Percentiles rank a stretch among this genome's conserved stretches.
These are phyloP conservation scores for Rhorus exstirpatorius DNA, from an alignment of 2,888 invertebrate genomes.

Conservation along the genomic window DNA sequence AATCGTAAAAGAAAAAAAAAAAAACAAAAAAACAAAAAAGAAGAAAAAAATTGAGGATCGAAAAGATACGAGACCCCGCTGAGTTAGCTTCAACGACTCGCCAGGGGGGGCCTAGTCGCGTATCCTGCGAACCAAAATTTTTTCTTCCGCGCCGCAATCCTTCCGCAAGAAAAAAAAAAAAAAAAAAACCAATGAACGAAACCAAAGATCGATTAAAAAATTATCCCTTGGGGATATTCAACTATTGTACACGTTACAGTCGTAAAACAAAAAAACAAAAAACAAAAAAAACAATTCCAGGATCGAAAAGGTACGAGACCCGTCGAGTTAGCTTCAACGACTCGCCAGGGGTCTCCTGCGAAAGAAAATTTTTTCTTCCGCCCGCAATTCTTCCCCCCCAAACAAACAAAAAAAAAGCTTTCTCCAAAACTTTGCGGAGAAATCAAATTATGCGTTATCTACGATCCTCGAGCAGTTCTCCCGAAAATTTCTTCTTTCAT, in stretches of 20 bases:
- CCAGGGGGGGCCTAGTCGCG: neutral
- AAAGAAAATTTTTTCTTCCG: too few species aligned
- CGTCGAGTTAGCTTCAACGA: neutral
- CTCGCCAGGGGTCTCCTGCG: neutral
- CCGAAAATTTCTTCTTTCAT: slow-evolving; percentile 50
- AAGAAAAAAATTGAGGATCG: slow-evolving; percentile 13
- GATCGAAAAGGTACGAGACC: slow-evolving; percentile 8
- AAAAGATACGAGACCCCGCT: neutral
- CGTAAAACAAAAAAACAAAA: slow-evolving; percentile 15
- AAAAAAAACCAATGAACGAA: too few species aligned
- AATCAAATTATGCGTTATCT: slow-evolving; percentile 56
- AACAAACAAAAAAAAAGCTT: slow-evolving; percentile 41
- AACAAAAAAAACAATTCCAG: slow-evolving; percentile 3
- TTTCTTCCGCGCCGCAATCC: too few species aligned
- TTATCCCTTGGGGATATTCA: slow-evolving; percentile 7
- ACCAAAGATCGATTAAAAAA: too few species aligned
- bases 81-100: neutral
- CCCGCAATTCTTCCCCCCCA: too few species aligned
- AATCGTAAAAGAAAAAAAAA: slow-evolving; percentile 31
- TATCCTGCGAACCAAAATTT: neutral
- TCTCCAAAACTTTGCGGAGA: slow-evolving; percentile 45
- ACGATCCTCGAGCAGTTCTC: slow-evolving; percentile 39
- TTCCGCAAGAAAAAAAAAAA: slow-evolving; percentile 20
- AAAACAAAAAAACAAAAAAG: neutral
- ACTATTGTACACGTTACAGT: slow-evolving; percentile 35